Evolutionary conservation across 2,797 vertebrate species (phyloP).

Genomic region (Lagodon rhomboides): DNA sequence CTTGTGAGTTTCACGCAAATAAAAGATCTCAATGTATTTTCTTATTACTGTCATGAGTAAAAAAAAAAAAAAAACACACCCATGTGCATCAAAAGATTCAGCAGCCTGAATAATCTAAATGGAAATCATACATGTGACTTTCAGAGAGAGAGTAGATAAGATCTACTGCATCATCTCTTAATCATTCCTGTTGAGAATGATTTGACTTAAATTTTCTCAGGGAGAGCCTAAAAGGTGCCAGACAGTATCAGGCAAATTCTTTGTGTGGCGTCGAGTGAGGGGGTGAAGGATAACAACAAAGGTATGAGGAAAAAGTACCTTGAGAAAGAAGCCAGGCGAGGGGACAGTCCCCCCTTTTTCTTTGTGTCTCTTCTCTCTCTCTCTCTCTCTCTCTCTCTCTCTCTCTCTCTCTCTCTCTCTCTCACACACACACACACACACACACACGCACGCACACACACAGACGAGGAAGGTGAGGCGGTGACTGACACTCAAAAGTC

Average conservation of each 20-base stretch:
- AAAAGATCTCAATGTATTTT: background rate
- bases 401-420: slow-evolving; percentile 7
- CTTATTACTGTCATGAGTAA: background rate
- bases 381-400: slow-evolving; percentile 12
- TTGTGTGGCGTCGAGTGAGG: slow-evolving; percentile 59
- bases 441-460: slow-evolving; percentile 24
- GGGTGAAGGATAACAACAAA: slow-evolving; percentile 75
- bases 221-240: slow-evolving; percentile 30
- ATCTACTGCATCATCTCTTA: background rate
- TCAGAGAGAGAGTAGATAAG: background rate
- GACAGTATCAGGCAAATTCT: slow-evolving; percentile 30
- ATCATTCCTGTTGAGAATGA: slow-evolving; percentile 7
- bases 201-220: slow-evolving; percentile 41
- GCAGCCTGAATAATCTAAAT: background rate
- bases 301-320: slow-evolving; percentile 78
- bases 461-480: slow-evolving; percentile 72
- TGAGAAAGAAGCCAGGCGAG: slow-evolving; percentile 51
- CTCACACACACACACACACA: slow-evolving; percentile 11
- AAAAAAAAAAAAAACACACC: background rate
- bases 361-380: slow-evolving; percentile 46
- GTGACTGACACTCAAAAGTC: slow-evolving; percentile 73
- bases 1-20: background rate
- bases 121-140: background rate
- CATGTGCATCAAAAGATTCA: background rate
- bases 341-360: slow-evolving; percentile 72